phyloP scores from a whole-genome alignment of 2,113 vertebrate species.

The Pleuronectes platessa region DNA sequence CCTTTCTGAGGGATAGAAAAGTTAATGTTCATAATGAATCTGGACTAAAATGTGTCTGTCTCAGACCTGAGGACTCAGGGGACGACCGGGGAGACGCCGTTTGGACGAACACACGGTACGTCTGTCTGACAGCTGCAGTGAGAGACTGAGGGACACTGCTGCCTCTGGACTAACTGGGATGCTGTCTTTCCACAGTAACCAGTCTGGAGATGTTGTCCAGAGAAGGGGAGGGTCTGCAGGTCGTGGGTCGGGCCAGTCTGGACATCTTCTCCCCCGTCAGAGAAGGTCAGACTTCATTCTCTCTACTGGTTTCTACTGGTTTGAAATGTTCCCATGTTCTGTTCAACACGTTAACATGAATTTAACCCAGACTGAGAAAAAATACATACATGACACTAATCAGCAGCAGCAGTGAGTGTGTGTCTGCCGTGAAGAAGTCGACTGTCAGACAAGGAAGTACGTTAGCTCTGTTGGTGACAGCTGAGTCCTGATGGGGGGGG shows the following conservation, averaged over 20 bases:
- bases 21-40: not conserved
- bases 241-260: constrained; percentile 61
- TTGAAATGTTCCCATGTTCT: not conserved
- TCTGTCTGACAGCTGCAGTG: fast-evolving
- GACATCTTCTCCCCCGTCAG: constrained; percentile 77
- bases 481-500: too few species aligned
- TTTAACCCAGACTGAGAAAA: too few species aligned
- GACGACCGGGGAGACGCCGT: not conserved
- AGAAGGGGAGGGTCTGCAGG: constrained; percentile 60
- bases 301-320: not conserved
- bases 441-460: too few species aligned
- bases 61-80: constrained; percentile 35
- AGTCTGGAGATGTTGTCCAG: constrained; percentile 53
- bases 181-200: constrained; percentile 49
- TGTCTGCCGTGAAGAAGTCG: too few species aligned
- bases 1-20: too few species aligned
- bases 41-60: not conserved
- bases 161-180: not conserved
- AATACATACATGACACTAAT: too few species aligned
- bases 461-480: too few species aligned
- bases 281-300: constrained; percentile 62
- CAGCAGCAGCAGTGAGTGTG: too few species aligned
- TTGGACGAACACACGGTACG: constrained; percentile 37
- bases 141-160: not conserved
- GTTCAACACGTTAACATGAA: too few species aligned